Evolutionary conservation across 2,797 vertebrate species (phyloP).

Genomic region (Peromyscus melanophrys): DNA sequence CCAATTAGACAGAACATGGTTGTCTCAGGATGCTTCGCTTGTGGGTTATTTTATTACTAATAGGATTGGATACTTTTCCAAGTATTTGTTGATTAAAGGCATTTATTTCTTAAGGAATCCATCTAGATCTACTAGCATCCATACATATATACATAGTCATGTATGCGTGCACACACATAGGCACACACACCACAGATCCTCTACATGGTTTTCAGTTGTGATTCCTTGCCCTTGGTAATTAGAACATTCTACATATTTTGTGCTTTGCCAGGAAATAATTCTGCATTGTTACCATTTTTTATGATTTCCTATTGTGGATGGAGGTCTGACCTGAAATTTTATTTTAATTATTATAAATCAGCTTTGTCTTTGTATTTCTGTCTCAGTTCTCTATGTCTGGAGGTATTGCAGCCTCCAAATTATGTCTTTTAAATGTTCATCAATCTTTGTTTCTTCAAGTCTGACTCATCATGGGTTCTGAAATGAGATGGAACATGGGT

Average conservation of each 20-base stretch:
- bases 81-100: not conserved
- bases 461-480: constrained; percentile 34
- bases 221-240: not conserved
- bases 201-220: not conserved
- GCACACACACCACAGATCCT: not conserved
- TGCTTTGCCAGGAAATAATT: constrained; percentile 19
- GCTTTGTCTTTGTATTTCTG: not conserved
- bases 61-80: constrained; percentile 1
- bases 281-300: not conserved
- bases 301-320: not conserved
- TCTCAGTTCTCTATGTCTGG: not conserved
- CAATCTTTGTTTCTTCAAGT: constrained; percentile 57
- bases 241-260: constrained; percentile 39
- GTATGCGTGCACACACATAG: not conserved
- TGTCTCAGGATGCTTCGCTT: not conserved
- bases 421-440: not conserved
- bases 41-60: not conserved
- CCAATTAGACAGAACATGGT: not conserved
- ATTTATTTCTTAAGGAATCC: not conserved
- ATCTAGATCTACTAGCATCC: not conserved
- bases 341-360: not conserved
- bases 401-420: not conserved
- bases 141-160: not conserved
- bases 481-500: constrained; percentile 17
- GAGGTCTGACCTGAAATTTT: not conserved